These are phyloP conservation scores for Protophormia terraenovae DNA, from an alignment of 2,888 invertebrate species.

Conservation along the genomic window DNA sequence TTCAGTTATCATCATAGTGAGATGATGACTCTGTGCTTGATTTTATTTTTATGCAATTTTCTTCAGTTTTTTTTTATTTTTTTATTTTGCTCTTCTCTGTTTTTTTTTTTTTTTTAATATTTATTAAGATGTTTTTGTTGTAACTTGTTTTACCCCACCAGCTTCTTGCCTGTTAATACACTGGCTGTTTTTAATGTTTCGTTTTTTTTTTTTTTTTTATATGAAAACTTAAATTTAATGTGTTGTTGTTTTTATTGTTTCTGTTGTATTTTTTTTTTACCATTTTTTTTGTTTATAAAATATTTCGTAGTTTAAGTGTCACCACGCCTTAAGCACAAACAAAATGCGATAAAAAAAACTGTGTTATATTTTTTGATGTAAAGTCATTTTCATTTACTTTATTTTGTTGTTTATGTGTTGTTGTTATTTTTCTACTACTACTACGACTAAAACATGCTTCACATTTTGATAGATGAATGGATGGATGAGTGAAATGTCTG, in stretches of 20 bases:
- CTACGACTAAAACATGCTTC: slow-evolving; percentile 34
- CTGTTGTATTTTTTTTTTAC: background rate
- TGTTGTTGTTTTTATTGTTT: slow-evolving; percentile 20
- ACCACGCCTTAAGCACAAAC: slow-evolving; percentile 62
- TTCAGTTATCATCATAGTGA: background rate
- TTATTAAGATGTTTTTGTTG: slow-evolving; percentile 29
- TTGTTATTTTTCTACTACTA: slow-evolving; percentile 14
- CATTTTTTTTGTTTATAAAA: background rate
- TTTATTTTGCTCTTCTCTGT: slow-evolving; percentile 5
- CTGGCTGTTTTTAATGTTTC: slow-evolving; percentile 45
- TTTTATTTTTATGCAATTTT: slow-evolving; percentile 40
- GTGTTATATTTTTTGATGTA: slow-evolving; percentile 31
- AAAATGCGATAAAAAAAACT: slow-evolving; percentile 10
- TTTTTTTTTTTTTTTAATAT: no score
- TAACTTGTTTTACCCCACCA: background rate
- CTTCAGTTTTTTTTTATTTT: background rate
- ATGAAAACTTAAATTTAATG: slow-evolving; percentile 42
- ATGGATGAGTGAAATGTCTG: slow-evolving; percentile 22
- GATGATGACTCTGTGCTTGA: slow-evolving; percentile 30
- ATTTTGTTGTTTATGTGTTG: slow-evolving; percentile 34
- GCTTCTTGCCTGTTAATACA: background rate
- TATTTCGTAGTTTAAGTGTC: slow-evolving; percentile 66
- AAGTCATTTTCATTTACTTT: slow-evolving; percentile 63
- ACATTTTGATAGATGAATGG: slow-evolving; percentile 51
- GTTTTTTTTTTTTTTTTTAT: slow-evolving; percentile 12